Percentiles rank a stretch among this genome's conserved stretches.
phyloP scores from a whole-genome alignment of 1,140 invertebrate species.

The Belonocnema kinseyi region DNA sequence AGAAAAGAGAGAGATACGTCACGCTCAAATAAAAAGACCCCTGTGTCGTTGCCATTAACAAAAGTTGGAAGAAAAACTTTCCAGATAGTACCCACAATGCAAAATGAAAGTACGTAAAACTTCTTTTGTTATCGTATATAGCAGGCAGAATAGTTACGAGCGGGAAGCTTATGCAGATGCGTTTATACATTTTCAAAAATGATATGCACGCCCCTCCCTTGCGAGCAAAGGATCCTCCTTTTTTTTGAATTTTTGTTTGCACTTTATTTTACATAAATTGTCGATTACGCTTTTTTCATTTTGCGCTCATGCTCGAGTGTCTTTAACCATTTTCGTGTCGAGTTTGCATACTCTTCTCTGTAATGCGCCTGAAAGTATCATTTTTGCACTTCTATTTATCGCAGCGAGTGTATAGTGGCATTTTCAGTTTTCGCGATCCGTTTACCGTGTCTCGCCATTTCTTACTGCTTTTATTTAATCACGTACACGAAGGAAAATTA shows the following conservation, averaged over 20 bases:
- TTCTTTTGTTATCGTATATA: not conserved
- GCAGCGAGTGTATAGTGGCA: not conserved
- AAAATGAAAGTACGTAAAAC: slow-evolving; percentile 13
- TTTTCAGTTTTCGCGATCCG: slow-evolving; percentile 5
- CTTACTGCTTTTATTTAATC: slow-evolving; percentile 1
- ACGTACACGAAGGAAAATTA: not conserved
- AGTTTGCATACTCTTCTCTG: slow-evolving; percentile 15
- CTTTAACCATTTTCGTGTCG: not conserved
- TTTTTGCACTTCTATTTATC: slow-evolving; percentile 22
- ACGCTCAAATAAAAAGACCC: slow-evolving; percentile 28
- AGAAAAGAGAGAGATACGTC: slow-evolving; percentile 23
- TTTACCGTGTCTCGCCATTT: not conserved
- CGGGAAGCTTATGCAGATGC: not conserved
- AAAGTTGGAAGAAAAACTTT: slow-evolving; percentile 20
- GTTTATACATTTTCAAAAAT: not conserved
- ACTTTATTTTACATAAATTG: not conserved
- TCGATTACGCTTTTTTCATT: not conserved
- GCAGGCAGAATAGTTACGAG: not conserved
- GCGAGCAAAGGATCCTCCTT: not conserved
- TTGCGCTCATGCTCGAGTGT: not conserved
- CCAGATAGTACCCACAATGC: slow-evolving; percentile 17
- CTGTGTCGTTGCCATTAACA: slow-evolving; percentile 16
- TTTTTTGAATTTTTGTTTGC: not conserved
- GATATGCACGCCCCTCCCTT: not conserved
- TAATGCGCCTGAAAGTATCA: slow-evolving; percentile 17